Evolutionary conservation across 2,113 vertebrate genomes (phyloP).

Genomic region (Glaucomys volans): DNA sequence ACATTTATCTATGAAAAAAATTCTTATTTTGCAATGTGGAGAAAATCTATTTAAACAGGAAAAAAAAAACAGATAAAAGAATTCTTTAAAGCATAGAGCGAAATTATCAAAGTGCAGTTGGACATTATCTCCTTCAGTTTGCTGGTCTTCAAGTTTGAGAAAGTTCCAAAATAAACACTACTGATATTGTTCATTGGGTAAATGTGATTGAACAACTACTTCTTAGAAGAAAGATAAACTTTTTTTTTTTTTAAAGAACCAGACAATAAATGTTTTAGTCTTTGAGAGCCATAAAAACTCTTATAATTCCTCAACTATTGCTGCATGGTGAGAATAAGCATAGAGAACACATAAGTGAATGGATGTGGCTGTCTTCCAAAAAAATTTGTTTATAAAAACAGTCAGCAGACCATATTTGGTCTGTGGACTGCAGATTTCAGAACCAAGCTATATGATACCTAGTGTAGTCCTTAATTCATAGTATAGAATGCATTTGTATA

Average conservation of each 20-base stretch:
- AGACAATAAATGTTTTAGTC: background rate
- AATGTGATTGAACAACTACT: background rate
- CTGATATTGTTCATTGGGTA: background rate
- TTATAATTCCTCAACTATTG: background rate
- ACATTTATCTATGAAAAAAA: background rate
- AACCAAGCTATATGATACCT: background rate
- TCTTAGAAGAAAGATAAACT: background rate
- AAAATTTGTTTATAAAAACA: background rate
- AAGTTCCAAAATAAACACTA: background rate
- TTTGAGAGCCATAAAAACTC: background rate
- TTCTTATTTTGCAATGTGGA: slow-evolving; percentile 1
- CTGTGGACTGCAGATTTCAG: background rate
- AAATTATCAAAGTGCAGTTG: background rate
- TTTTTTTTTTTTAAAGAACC: background rate
- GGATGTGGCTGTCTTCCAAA: background rate
- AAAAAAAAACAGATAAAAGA: background rate
- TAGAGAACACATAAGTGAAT: background rate
- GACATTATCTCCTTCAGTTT: background rate
- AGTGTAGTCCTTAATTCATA: background rate
- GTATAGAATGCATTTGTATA: background rate
- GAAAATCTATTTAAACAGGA: background rate
- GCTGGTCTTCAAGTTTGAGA: background rate
- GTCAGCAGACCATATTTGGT: background rate
- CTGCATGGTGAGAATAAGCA: background rate
- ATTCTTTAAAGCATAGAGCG: background rate